phyloP scores from a whole-genome alignment of 1,140 invertebrate genomes.

The Brachionus sp. region DNA sequence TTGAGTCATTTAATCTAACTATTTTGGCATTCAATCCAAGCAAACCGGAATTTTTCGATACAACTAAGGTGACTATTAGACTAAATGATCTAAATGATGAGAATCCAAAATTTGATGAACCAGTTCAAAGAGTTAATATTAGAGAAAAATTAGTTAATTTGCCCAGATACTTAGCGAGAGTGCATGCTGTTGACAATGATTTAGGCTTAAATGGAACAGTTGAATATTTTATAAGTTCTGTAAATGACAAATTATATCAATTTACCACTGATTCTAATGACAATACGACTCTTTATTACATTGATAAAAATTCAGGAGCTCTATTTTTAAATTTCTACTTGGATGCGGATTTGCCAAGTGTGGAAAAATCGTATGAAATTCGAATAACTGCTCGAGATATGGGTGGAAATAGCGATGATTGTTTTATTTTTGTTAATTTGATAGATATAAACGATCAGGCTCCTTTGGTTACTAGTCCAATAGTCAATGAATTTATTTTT shows the following conservation, averaged over 20 bases:
- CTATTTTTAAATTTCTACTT: background rate
- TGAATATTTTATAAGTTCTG: background rate
- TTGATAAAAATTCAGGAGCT: background rate
- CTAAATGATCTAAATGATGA: slow-evolving; percentile 47
- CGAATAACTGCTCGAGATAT: background rate
- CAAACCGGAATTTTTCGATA: slow-evolving; percentile 8
- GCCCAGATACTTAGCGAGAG: slow-evolving; percentile 6
- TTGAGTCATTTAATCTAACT: slow-evolving; percentile 25
- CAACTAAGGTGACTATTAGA: slow-evolving; percentile 26
- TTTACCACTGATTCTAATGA: background rate
- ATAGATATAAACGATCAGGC: slow-evolving; percentile 40
- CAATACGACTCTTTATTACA: background rate
- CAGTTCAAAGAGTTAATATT: background rate
- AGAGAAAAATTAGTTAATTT: background rate
- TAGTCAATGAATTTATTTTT: background rate
- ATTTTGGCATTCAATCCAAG: slow-evolving; percentile 39
- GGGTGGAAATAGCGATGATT: slow-evolving; percentile 3
- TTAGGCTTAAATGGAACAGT: slow-evolving; percentile 29
- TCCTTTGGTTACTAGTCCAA: background rate
- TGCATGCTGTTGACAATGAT: slow-evolving; percentile 25
- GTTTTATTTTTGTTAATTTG: slow-evolving; percentile 7
- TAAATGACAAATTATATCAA: background rate
- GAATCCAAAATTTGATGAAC: slow-evolving; percentile 27
- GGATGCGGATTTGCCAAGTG: background rate
- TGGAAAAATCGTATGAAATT: slow-evolving; percentile 29